These are phyloP conservation scores for Calosoma granatense DNA, from an alignment of 1,140 invertebrate genomes.

Conservation along the genomic window DNA sequence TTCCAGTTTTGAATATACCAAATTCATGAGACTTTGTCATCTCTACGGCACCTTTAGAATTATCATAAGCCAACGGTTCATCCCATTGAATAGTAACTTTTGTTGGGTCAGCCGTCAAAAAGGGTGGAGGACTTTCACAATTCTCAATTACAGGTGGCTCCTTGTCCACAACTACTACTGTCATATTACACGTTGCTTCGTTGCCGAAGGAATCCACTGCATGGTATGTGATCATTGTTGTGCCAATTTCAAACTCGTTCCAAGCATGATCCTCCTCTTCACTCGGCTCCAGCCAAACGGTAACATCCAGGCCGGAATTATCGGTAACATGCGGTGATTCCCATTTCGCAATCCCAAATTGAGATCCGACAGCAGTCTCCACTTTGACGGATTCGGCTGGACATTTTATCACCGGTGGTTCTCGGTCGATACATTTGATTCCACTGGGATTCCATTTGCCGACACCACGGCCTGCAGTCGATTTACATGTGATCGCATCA, in stretches of 20 bases:
- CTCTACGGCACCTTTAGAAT: constrained; percentile 40
- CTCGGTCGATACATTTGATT: not conserved
- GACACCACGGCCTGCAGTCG: not conserved
- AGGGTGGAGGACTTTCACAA: constrained; percentile 47
- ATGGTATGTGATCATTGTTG: constrained; percentile 39
- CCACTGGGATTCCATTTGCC: not conserved
- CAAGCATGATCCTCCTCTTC: not conserved
- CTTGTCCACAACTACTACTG: constrained; percentile 43
- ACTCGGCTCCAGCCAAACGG: constrained; percentile 40
- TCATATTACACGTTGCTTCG: constrained; percentile 43
- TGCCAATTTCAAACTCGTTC: constrained; percentile 35
- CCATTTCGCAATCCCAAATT: constrained; percentile 44
- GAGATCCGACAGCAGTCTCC: constrained; percentile 35
- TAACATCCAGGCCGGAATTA: constrained; percentile 37
- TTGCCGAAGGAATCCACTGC: constrained; percentile 44
- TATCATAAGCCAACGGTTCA: constrained; percentile 58
- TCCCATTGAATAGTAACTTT: constrained; percentile 46
- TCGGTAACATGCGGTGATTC: constrained; percentile 36
- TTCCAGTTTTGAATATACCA: constrained; percentile 44
- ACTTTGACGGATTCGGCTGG: constrained; percentile 37
- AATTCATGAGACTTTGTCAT: constrained; percentile 35
- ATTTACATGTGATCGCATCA: constrained; percentile 35
- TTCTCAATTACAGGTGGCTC: constrained; percentile 52
- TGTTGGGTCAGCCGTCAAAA: constrained; percentile 36
- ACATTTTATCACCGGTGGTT: constrained; percentile 42